These are phyloP conservation scores for Varanus salvator DNA, from an alignment of 2,113 vertebrate genomes.

Conservation along the genomic window DNA sequence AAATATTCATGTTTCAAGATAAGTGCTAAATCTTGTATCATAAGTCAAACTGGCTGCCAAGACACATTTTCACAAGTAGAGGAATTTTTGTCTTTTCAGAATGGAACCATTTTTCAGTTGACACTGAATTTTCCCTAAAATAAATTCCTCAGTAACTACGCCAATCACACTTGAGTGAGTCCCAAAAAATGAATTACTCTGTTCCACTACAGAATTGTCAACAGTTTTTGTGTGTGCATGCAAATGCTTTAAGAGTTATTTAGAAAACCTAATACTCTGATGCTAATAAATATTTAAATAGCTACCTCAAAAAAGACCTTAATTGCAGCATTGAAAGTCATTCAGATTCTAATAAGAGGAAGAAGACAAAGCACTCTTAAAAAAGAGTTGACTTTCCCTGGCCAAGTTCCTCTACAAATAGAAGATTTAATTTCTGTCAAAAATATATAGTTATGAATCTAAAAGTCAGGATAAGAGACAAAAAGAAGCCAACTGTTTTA, in stretches of 20 bases:
- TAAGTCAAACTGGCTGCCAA: conserved; percentile 81
- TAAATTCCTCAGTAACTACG: conserved; percentile 75
- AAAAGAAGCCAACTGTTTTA: neutral
- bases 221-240: conserved; percentile 74
- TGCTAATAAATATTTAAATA: conserved; percentile 23
- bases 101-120: conserved; percentile 76
- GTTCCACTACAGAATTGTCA: conserved; percentile 75
- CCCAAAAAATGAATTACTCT: conserved; percentile 79
- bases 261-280: conserved; percentile 51
- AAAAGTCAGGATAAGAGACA: conserved; percentile 44
- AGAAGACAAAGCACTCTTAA: conserved; percentile 1
- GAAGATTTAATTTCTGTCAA: neutral
- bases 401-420: conserved; percentile 42
- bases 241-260: conserved; percentile 64
- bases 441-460: conserved; percentile 35
- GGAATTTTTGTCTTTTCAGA: conserved; percentile 79
- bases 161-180: conserved; percentile 75
- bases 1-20: conserved; percentile 82
- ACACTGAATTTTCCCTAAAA: conserved; percentile 77
- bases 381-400: conserved; percentile 42
- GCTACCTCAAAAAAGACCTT: conserved; percentile 45
- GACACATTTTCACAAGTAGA: conserved; percentile 79
- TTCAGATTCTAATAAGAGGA: conserved; percentile 15
- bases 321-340: conserved; percentile 19
- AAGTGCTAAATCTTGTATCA: conserved; percentile 80